phyloP scores from a whole-genome alignment of 2,797 vertebrate species.

The Propithecus perrieri region DNA sequence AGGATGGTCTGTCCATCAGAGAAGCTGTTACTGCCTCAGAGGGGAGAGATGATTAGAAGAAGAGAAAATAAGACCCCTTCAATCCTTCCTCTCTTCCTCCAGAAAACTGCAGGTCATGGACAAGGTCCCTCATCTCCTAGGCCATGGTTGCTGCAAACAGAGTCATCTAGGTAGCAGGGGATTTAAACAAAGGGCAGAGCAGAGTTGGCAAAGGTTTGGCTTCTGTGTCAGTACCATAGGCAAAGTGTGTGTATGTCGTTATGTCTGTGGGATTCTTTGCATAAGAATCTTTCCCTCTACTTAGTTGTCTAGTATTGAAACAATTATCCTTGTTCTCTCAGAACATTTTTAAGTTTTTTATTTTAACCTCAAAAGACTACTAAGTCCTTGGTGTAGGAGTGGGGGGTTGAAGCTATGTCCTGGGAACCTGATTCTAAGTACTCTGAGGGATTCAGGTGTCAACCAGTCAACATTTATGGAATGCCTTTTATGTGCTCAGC shows the following conservation, averaged over 20 bases:
- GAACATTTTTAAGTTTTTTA: neutral
- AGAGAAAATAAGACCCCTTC: neutral
- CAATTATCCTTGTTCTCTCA: neutral
- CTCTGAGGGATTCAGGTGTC: neutral
- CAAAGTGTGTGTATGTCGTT: neutral
- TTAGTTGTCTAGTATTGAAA: neutral
- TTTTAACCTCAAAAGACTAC: neutral
- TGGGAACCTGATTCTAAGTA: slow-evolving; percentile 22
- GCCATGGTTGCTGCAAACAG: neutral
- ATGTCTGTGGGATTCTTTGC: neutral
- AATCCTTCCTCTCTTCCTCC: neutral
- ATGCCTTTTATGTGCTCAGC: neutral
- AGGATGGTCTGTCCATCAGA: neutral
- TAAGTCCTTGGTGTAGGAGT: neutral
- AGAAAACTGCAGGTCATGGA: neutral
- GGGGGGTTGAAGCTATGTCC: neutral
- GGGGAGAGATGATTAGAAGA: neutral
- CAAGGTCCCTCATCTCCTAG: neutral
- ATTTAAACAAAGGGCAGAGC: slow-evolving; percentile 47
- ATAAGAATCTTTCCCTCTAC: neutral
- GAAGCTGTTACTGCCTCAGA: neutral
- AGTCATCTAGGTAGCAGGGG: neutral
- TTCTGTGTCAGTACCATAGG: neutral
- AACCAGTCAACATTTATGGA: neutral
- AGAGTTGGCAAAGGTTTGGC: neutral